Evolutionary conservation across 2,888 invertebrate species (phyloP).

Genomic region (Torymus tubicola): DNA sequence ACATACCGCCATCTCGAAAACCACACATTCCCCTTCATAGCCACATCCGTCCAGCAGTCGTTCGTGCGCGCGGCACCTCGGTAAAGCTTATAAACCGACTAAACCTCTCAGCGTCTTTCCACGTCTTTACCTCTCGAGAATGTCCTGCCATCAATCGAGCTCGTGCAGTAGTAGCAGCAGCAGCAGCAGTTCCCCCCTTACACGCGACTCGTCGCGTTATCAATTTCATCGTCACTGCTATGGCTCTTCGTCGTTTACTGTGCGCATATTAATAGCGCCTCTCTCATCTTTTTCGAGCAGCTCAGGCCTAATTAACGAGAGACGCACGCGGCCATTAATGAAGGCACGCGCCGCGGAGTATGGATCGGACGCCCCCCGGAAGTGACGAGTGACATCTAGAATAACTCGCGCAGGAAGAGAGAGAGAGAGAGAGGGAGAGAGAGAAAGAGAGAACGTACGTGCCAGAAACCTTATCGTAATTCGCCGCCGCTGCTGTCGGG

Average conservation of each 20-base stretch:
- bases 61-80: not conserved
- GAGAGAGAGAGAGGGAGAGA: conserved; percentile 55
- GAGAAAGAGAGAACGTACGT: conserved; percentile 65
- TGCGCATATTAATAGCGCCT: conserved; percentile 26
- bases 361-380: conserved; percentile 62
- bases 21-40: no score
- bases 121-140: conserved; percentile 19
- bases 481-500: conserved; percentile 62
- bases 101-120: not conserved
- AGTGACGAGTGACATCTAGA: conserved; percentile 68
- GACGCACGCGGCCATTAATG: conserved; percentile 47
- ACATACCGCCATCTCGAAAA: no score
- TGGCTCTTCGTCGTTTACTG: not conserved
- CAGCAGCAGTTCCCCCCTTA: no score
- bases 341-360: conserved; percentile 26
- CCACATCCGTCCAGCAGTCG: not conserved
- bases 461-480: conserved; percentile 71
- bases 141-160: conserved; percentile 32
- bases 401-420: conserved; percentile 68
- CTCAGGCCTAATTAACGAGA: conserved; percentile 49
- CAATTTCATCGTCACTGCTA: conserved; percentile 25
- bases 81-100: not conserved
- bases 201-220: conserved; percentile 17
- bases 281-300: not conserved
- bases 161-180: no score